Conservation (phyloP, 1,140 invertebrate species). For the Brachionus rubens region DNA sequence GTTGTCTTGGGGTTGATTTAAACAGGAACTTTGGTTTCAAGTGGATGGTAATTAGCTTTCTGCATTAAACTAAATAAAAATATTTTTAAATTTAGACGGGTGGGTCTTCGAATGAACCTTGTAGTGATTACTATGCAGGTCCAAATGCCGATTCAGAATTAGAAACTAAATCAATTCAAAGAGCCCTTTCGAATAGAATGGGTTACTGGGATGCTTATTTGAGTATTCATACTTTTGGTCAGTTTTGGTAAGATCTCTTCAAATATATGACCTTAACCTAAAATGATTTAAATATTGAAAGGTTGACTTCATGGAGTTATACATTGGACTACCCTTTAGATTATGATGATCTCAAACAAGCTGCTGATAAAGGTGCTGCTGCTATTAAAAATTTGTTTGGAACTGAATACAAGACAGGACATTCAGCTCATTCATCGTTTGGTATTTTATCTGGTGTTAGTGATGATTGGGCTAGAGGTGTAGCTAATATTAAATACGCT, state of each 20-base stretch:
- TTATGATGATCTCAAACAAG: neutral
- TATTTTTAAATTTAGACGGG: conserved; percentile 2
- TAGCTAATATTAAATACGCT: conserved; percentile 56
- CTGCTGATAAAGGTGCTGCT: neutral
- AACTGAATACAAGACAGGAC: neutral
- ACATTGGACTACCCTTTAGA: neutral
- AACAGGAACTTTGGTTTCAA: no score
- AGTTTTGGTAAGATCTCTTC: conserved; percentile 8
- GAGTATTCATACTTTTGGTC: conserved; percentile 16
- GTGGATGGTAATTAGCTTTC: no score
- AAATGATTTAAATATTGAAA: no score
- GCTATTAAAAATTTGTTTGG: neutral
- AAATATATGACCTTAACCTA: no score
- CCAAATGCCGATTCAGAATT: conserved; percentile 19
- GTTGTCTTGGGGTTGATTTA: no score
- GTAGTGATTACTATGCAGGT: conserved; percentile 22
- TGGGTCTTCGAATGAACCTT: conserved; percentile 18
- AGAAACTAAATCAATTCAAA: conserved; percentile 26
- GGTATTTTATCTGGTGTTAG: conserved; percentile 48
- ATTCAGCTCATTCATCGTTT: neutral
- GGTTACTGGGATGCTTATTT: conserved; percentile 33
- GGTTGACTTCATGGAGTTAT: conserved; percentile 14
- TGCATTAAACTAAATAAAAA: no score
- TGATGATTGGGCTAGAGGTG: conserved; percentile 55
- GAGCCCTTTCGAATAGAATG: neutral